Evolutionary conservation across 2,888 invertebrate genomes (phyloP).

Genomic region (Onthophagus sagittarius): DNA sequence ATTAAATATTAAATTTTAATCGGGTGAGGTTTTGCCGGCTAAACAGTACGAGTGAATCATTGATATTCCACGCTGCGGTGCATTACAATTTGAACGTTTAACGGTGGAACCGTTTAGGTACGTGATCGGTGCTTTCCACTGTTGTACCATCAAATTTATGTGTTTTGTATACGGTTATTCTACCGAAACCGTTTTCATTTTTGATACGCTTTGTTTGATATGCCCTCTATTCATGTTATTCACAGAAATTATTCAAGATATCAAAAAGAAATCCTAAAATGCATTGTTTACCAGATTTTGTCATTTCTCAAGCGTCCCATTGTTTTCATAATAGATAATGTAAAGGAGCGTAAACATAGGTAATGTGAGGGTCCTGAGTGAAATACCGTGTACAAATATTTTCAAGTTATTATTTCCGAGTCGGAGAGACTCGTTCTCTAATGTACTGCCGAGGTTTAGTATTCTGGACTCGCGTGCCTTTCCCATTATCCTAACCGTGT

Average conservation of each 20-base stretch:
- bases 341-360: neutral
- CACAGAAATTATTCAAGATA: no score
- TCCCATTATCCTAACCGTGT: neutral
- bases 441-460: neutral
- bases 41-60: neutral
- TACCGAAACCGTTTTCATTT: neutral
- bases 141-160: neutral
- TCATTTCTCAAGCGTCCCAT: neutral
- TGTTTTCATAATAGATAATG: constrained; percentile 6
- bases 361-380: constrained; percentile 8
- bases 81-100: neutral
- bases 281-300: neutral
- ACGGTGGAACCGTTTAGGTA: neutral
- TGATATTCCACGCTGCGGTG: neutral
- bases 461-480: neutral
- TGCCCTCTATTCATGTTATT: neutral
- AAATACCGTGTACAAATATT: constrained; percentile 12
- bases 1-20: neutral
- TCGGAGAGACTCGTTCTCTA: neutral
- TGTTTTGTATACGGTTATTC: neutral
- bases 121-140: neutral
- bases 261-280: neutral
- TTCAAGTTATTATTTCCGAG: constrained; percentile 9
- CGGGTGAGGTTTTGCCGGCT: neutral
- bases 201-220: neutral